A percentile compares a stretch with the other conserved stretches of the same genome.
Evolutionary conservation across 2,797 vertebrate genomes (phyloP).

Genomic region (Brachyalestes nurse): DNA sequence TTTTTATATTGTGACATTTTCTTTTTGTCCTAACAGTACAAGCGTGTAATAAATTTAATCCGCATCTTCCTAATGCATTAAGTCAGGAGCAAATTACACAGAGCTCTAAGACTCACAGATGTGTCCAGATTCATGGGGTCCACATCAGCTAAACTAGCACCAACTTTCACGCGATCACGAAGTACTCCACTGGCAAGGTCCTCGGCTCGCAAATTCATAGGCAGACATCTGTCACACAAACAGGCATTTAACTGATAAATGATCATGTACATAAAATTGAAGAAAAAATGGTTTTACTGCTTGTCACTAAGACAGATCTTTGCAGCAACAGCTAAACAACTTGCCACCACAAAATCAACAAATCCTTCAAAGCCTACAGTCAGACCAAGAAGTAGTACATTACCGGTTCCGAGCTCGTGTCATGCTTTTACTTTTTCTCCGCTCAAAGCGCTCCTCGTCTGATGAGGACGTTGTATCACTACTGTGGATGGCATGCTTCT

Average conservation of each 20-base stretch:
- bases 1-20: too few relatives aligned
- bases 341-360: neutral
- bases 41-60: too few relatives aligned
- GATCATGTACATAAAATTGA: neutral
- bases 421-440: conserved; percentile 98
- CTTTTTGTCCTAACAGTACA: too few relatives aligned
- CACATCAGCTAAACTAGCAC: conserved; percentile 95
- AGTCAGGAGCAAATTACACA: neutral
- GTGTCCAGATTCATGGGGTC: conserved; percentile 97
- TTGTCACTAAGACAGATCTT: too few relatives aligned
- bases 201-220: conserved; percentile 94
- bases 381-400: neutral
- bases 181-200: conserved; percentile 93
- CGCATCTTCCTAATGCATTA: too few relatives aligned
- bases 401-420: conserved; percentile 95
- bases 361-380: neutral
- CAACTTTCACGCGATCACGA: conserved; percentile 93
- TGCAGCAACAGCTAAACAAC: neutral
- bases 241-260: neutral
- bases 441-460: conserved; percentile 98
- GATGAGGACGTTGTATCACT: conserved; percentile 98
- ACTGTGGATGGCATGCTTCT: conserved; percentile 99
- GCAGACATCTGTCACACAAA: conserved; percentile 86
- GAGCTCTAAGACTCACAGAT: conserved; percentile 81
- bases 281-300: too few relatives aligned